Conservation (phyloP, 2,888 invertebrate genomes). For the Lissocephala sabroskyi region DNA sequence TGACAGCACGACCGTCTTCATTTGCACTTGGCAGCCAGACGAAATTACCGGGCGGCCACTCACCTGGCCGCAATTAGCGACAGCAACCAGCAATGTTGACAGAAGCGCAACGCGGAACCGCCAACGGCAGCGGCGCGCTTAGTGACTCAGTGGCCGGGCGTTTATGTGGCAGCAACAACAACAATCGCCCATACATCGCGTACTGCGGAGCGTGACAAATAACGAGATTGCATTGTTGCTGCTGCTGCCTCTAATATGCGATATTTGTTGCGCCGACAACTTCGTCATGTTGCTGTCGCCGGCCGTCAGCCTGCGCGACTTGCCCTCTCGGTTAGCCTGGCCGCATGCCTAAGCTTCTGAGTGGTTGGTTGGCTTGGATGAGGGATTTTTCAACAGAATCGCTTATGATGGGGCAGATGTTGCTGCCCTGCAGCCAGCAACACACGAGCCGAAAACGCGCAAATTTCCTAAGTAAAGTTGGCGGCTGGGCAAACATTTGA, state of each 20-base stretch:
- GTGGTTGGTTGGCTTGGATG: too few species aligned
- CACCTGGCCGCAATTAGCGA: not conserved
- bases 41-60: conserved; percentile 27
- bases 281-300: too few species aligned
- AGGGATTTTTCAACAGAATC: not conserved
- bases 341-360: too few species aligned
- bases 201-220: conserved; percentile 59
- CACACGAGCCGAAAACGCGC: not conserved
- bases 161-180: not conserved
- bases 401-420: not conserved
- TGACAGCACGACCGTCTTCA: too few species aligned
- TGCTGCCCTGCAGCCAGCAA: not conserved
- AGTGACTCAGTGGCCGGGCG: conserved; percentile 30
- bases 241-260: too few species aligned
- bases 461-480: conserved; percentile 24
- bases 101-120: conserved; percentile 42
- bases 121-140: conserved; percentile 11
- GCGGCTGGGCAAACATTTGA: conserved; percentile 28
- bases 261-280: too few species aligned
- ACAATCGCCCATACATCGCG: not conserved
- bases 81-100: conserved; percentile 19
- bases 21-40: conserved; percentile 34
- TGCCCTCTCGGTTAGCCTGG: too few species aligned
- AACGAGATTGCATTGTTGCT: conserved; percentile 26
- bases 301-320: too few species aligned